Percentiles rank a stretch among this genome's conserved stretches.
Conservation (phyloP, 2,888 invertebrate species). For the Lasioglossum oenotherae region DNA sequence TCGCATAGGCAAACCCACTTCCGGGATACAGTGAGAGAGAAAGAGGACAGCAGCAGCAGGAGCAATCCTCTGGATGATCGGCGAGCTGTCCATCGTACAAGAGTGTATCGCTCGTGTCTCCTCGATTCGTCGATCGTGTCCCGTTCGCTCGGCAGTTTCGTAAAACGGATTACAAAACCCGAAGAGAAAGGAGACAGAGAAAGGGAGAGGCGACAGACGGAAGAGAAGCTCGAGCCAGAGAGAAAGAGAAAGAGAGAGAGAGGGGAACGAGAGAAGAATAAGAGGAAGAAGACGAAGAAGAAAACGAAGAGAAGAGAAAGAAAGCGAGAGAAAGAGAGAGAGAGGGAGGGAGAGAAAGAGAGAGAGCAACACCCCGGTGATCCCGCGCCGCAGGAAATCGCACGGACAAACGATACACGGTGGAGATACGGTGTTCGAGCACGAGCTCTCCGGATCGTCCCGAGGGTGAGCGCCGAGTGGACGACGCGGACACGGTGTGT, state of each 20-base stretch:
- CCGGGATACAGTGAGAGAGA: constrained; percentile 30
- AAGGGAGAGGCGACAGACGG: constrained; percentile 65
- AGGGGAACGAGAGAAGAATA: constrained; percentile 51
- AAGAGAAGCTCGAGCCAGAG: constrained; percentile 21
- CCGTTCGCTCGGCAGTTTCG: constrained; percentile 72
- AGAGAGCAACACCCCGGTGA: constrained; percentile 39
- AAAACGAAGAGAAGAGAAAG: constrained; percentile 2
- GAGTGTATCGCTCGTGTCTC: constrained; percentile 2
- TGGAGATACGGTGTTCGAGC: constrained; percentile 59
- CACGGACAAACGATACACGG: constrained; percentile 51
- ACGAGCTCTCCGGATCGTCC: constrained; percentile 46
- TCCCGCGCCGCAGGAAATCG: constrained; percentile 52
- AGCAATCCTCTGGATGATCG: no score
- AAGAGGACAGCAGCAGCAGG: neutral
- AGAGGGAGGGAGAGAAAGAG: constrained; percentile 35
- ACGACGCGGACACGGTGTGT: constrained; percentile 27
- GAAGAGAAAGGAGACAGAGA: constrained; percentile 75
- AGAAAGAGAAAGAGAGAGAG: constrained; percentile 13
- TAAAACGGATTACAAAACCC: constrained; percentile 81
- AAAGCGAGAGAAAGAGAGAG: no score
- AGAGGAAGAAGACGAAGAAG: constrained; percentile 46
- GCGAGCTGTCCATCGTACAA: neutral
- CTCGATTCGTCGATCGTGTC: constrained; percentile 39
- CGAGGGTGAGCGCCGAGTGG: constrained; percentile 49
- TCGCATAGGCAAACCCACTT: constrained; percentile 61